Evolutionary conservation across 2,797 vertebrate genomes (phyloP), one percentile per base, ranked within the genome.

Genomic region (Clarias platycephalus): DNA sequence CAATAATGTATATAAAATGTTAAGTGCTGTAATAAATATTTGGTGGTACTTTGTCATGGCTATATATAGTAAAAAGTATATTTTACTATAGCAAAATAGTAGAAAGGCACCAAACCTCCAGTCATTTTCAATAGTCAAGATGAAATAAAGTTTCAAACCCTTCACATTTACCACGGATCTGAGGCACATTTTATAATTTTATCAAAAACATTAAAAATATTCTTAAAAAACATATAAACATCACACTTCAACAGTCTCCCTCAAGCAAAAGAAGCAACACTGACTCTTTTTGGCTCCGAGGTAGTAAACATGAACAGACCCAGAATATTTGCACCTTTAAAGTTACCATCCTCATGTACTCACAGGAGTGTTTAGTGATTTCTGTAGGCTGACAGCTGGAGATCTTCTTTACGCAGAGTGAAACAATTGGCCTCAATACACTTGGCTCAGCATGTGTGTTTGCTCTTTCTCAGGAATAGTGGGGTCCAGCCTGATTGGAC

Each of bases 11-110:
- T 63, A 76, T 74, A 58, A 78, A 81, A 24, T 5, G 26, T 8
- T 58, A 85, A 83, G 84, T 83, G 68, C 75, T 84, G 31, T 86
- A 84, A 85, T 87, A 88, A 86, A 87, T 85, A 86, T n/a, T 57
- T 79, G 24, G 37, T 60, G 63, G 53, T 71, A 75, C 26, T 75
- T 34, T 15, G 2, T 58, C 71, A 74, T 18, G 55, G 9, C 26
- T 12, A 10, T 31, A 16, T 75, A 53, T 6, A 28, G 26, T 75
- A 53, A 7, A 28, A n/a, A n/a, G n/a, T n/a, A n/a, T n/a, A n/a
- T n/a, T n/a, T n/a, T n/a, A n/a, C n/a, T n/a, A n/a, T n/a, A n/a
- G n/a, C n/a, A n/a, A 53, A 26, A 28, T 0, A 18, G 13, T 26
- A 26, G 53, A 57, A 31, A 57, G 26, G 49, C 26, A 31, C 28